Base-by-base conservation (phyloP, 2,888 invertebrate genomes). In the Protodeltote pygarga region DNA sequence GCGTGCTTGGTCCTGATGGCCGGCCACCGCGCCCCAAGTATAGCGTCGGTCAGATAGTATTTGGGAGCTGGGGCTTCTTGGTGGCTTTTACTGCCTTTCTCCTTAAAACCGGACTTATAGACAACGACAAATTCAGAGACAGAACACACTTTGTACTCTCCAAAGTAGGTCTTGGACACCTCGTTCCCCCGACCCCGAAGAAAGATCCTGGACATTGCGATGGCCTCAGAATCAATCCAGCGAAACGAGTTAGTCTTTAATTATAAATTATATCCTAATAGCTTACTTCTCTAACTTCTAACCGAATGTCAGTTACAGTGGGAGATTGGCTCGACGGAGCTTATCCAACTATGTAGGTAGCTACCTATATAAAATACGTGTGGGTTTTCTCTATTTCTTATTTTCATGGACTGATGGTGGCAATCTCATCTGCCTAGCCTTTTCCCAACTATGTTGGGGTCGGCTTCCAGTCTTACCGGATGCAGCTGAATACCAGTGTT, bases 131-230 rank as follows among this genome's bases (percentile, higher is more conserved):
- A 2, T 10, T 42, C 21, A 24, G 40, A 1, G 6, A 48, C 0
- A 54, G 31, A 2, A 11, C 45, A 2, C 33, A 47, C 15, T 25
- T 25, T 1, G 10, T 54, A 13, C 48, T 66, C 3, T 29, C 21
- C 2, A 29, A 47, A 39, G 4, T 66, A 8, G 70, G 70, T 19
- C 49, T 66, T 6, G 65, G 65, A 10, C 29, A 46, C 4, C 44
- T 68, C 1, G 0, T 60, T 16, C 31, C 45, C 4, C 44, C 65
- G 1, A 0, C 57, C 17, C 31, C 45, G 6, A 23, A 21, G 27
- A 10, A 0, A 0, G 19, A 16, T 5, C 32, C 21, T 9, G 5
- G 27, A 2, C 9, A 13, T 3, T 42, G 41, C 9, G 0, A 28
- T 13, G 37, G 11, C 1, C 3, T 42, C 5, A 16, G 10, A 37